Percentiles rank a stretch among this genome's conserved stretches.
These are phyloP conservation scores for Leptopterna dolabrata DNA, from an alignment of 2,888 invertebrate species.

Conservation along the genomic window DNA sequence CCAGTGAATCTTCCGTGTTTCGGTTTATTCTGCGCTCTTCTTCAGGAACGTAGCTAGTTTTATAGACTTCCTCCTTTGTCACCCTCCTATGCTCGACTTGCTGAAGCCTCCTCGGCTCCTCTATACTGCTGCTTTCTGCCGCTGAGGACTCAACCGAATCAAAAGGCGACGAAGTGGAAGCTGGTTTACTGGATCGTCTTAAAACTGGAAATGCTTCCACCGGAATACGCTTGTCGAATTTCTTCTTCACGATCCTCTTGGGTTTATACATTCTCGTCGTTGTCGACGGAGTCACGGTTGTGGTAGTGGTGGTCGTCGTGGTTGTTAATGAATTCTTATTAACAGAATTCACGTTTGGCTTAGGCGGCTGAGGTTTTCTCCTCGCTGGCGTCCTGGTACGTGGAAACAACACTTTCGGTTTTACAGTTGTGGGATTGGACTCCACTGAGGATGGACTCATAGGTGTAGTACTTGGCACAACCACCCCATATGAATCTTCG, in stretches of 20 bases:
- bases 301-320: slow-evolving; percentile 55
- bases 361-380: slow-evolving; percentile 34
- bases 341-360: not conserved
- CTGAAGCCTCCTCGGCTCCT: slow-evolving; percentile 42
- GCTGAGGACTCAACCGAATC: not conserved
- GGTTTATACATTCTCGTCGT: slow-evolving; percentile 61
- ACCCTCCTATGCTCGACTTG: slow-evolving; percentile 56
- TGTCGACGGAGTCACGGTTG: slow-evolving; percentile 57
- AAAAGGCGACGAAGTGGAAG: not conserved
- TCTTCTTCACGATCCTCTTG: slow-evolving; percentile 59
- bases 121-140: not conserved
- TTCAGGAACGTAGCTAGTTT: slow-evolving; percentile 53
- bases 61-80: slow-evolving; percentile 57
- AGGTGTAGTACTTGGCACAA: slow-evolving; percentile 19
- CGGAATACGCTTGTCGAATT: slow-evolving; percentile 49
- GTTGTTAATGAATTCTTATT: slow-evolving; percentile 26
- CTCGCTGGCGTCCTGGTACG: slow-evolving; percentile 46
- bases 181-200: slow-evolving; percentile 28
- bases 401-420: slow-evolving; percentile 56
- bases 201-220: slow-evolving; percentile 59
- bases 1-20: slow-evolving; percentile 29
- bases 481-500: not conserved
- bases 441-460: not conserved
- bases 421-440: not conserved
- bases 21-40: not conserved